Conservation (phyloP, 2,888 invertebrate genomes). For the Athalia cordata region DNA sequence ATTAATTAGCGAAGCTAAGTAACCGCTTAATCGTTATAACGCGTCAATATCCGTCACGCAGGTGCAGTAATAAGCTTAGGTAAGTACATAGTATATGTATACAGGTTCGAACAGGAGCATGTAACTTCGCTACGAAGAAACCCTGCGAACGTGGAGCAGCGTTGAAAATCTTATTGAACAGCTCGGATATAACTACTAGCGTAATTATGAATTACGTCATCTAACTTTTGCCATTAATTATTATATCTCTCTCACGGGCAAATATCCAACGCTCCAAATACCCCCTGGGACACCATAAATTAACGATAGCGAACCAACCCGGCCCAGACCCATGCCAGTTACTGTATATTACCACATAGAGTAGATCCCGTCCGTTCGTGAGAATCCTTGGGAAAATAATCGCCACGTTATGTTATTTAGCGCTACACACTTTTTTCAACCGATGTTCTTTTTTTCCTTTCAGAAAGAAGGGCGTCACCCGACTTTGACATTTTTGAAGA, state of each 20-base stretch:
- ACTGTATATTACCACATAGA: constrained; percentile 22
- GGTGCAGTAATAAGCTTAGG: too few relatives aligned
- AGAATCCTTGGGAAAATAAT: background rate
- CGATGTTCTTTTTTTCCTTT: too few relatives aligned
- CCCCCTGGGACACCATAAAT: constrained; percentile 34
- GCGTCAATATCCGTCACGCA: too few relatives aligned
- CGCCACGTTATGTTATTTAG: background rate
- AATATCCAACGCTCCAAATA: constrained; percentile 30
- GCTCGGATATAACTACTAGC: constrained; percentile 14
- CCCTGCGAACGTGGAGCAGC: background rate
- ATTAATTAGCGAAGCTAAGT: too few relatives aligned
- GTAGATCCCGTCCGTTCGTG: background rate
- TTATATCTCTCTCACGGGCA: background rate
- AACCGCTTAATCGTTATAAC: too few relatives aligned
- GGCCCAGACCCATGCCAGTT: background rate
- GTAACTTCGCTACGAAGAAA: constrained; percentile 9
- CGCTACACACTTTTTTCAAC: too few relatives aligned
- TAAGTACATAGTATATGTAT: background rate
- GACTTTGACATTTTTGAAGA: too few relatives aligned
- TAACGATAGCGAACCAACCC: constrained; percentile 18
- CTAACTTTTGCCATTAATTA: constrained; percentile 43
- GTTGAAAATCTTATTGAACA: constrained; percentile 18
- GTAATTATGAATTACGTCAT: constrained; percentile 42
- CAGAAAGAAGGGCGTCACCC: too few relatives aligned
- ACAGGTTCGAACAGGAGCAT: constrained; percentile 9